Evolutionary conservation across 2,888 invertebrate genomes (phyloP).

Genomic region (Flexamia atlantica): DNA sequence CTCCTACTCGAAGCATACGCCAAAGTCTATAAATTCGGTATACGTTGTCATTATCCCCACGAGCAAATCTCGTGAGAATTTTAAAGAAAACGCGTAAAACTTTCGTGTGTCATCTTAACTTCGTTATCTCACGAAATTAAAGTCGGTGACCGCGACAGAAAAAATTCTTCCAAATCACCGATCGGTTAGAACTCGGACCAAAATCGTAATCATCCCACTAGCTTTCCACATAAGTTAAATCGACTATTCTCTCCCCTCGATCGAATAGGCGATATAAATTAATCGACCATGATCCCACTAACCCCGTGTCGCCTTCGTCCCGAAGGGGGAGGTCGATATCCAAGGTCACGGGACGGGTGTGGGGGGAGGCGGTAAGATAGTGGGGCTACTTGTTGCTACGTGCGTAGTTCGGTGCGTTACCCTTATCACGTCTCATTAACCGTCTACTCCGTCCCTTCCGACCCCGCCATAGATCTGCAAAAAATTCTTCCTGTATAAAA

Average conservation of each 20-base stretch:
- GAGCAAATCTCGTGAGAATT: too few relatives aligned
- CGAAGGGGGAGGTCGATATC: slow-evolving; percentile 1
- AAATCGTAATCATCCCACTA: not conserved
- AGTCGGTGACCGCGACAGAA: too few relatives aligned
- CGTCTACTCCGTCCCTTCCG: not conserved
- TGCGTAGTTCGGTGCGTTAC: not conserved
- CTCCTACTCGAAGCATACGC: too few relatives aligned
- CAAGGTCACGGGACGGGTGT: slow-evolving; percentile 6
- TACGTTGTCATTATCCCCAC: too few relatives aligned
- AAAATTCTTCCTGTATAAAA: not conserved
- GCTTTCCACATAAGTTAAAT: not conserved
- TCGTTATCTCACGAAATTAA: too few relatives aligned
- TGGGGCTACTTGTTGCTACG: slow-evolving; percentile 28
- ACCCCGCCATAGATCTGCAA: not conserved
- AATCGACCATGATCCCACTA: slow-evolving; percentile 26
- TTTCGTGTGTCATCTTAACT: too few relatives aligned
- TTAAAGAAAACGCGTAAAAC: too few relatives aligned
- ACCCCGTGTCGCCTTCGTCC: not conserved
- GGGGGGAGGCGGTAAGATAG: not conserved
- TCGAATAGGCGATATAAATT: not conserved
- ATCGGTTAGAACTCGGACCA: not conserved
- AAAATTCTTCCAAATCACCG: too few relatives aligned
- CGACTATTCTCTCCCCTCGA: not conserved
- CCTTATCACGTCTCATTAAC: not conserved
- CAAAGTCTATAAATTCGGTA: too few relatives aligned